Percentiles rank a stretch among this genome's conserved stretches.
Conservation (phyloP, 2,888 invertebrate genomes). For the Amiota minor region DNA sequence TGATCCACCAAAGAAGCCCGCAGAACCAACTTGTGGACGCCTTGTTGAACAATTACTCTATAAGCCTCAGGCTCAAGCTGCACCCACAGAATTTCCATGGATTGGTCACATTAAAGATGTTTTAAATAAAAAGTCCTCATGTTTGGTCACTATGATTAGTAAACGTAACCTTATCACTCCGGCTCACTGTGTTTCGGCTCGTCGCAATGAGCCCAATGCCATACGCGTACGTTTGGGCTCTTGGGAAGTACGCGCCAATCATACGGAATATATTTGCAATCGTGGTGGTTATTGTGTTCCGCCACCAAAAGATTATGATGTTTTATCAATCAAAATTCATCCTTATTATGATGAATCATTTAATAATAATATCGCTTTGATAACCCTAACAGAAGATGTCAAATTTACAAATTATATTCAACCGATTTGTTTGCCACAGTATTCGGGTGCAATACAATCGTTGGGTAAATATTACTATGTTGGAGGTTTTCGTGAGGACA, state of each 20-base stretch:
- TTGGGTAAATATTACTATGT: constrained; percentile 20
- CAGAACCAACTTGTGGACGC: constrained; percentile 28
- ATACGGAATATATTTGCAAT: not conserved
- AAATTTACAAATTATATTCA: not conserved
- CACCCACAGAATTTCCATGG: constrained; percentile 37
- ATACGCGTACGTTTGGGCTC: not conserved
- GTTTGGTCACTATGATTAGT: constrained; percentile 32
- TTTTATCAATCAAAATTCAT: not conserved
- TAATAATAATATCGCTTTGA: constrained; percentile 15
- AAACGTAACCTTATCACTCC: constrained; percentile 30
- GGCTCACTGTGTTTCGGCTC: constrained; percentile 34
- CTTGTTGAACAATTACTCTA: constrained; percentile 32
- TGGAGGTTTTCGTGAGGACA: not conserved
- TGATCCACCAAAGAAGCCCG: too few relatives aligned
- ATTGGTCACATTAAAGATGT: constrained; percentile 31
- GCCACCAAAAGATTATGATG: not conserved
- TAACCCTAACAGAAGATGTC: not conserved
- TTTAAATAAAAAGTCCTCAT: not conserved
- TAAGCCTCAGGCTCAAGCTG: constrained; percentile 22
- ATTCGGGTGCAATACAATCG: not conserved
- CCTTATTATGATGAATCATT: not conserved
- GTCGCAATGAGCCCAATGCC: not conserved
- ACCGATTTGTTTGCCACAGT: not conserved
- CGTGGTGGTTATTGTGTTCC: constrained; percentile 13
- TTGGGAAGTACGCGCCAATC: not conserved